Base-by-base conservation (phyloP, 1,140 invertebrate species). In the Drosophila kurseongensis region DNA sequence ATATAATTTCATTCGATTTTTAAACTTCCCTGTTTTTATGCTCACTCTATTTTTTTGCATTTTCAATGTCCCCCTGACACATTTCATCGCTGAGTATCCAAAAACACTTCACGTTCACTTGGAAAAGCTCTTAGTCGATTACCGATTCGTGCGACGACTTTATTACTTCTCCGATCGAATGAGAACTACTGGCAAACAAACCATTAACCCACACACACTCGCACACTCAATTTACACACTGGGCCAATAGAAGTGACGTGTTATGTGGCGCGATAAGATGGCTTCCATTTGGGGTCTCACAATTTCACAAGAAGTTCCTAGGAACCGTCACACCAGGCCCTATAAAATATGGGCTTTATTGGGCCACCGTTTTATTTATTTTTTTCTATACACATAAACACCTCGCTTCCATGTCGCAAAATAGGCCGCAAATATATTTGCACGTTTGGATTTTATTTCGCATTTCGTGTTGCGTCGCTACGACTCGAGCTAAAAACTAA, bases 401-500 rank as follows among this genome's bases (percentile, higher is more conserved):
- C 83, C 83, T 83, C 38, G 41, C 38, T 40, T 74, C 50, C 60
- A 50, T 54, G 40, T 66, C 42, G 58, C 80, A 80, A 52, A 83
- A 66, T n/a, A 88, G 71, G 44, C 83, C 72, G 84, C 84, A 89
- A 83, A 88, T 73, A 83, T 77, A 83, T 69, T 84, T 23, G 76
- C 84, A 89, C 72, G 76, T 80, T 60, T 63, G 47, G 55, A 52
- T 69, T 77, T 74, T 79, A 48, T 58, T 57, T 74, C 83, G 83
- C 83, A 88, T 88, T 79, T 77, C 44, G 44, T 36, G 52, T 42
- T 51, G 47, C 65, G 52, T 61, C 50, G 57, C 59, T 60, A 60
- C 63, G 51, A 29, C 41, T 55, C 66, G 51, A 73, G 44, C 50
- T 27, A 75, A 66, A 73, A 59, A 62, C 66, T 67, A 52, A 79